These are phyloP conservation scores for Marmota flaviventris DNA, from an alignment of 2,113 vertebrate genomes.

Conservation along the genomic window DNA sequence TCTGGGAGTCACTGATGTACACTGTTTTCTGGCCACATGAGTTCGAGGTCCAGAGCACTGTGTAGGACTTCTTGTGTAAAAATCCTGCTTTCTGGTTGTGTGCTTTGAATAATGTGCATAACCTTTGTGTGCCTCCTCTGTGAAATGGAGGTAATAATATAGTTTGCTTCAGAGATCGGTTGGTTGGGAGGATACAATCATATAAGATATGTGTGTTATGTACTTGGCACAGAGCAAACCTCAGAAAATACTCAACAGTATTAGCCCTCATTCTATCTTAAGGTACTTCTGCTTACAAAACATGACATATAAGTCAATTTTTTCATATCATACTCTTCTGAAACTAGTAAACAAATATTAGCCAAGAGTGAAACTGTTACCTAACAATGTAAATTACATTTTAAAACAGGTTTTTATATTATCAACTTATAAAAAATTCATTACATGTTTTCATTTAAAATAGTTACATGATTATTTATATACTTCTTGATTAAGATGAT, in stretches of 20 bases:
- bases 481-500: constrained; percentile 51
- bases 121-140: neutral
- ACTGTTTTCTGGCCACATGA: neutral
- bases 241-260: neutral
- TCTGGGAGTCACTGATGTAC: neutral
- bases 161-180: constrained; percentile 16
- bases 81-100: neutral
- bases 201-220: neutral
- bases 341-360: constrained; percentile 60
- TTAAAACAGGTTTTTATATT: neutral
- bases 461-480: constrained; percentile 53
- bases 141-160: neutral
- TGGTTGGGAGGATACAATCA: neutral
- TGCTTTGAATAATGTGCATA: neutral
- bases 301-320: neutral
- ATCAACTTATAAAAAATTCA: constrained; percentile 37
- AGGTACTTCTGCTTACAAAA: neutral
- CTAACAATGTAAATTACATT: constrained; percentile 53
- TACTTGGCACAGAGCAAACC: neutral
- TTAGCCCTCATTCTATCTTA: neutral
- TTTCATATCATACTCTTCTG: neutral
- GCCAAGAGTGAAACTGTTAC: constrained; percentile 10
- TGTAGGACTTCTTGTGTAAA: neutral
- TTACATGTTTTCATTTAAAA: constrained; percentile 48
- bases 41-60: neutral